Conservation (phyloP, 2,888 invertebrate genomes). For the Cephonodes hylas region DNA sequence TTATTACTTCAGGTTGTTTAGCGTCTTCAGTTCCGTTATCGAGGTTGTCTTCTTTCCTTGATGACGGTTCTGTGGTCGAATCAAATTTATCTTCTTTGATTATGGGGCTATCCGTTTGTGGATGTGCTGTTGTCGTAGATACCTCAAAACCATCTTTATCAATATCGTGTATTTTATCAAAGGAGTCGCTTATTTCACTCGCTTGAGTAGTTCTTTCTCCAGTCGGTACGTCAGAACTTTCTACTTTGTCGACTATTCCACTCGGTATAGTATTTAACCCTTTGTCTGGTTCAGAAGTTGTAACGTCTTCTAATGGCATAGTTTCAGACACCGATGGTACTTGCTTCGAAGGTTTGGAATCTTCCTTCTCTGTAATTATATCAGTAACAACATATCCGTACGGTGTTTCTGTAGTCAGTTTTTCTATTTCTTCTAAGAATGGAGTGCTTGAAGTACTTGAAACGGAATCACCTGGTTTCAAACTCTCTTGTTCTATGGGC, state of each 20-base stretch:
- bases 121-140: constrained; percentile 20
- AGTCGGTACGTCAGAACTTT: constrained; percentile 24
- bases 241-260: constrained; percentile 38
- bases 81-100: constrained; percentile 31
- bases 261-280: constrained; percentile 55
- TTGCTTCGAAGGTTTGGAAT: constrained; percentile 8
- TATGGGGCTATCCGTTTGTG: constrained; percentile 22
- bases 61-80: constrained; percentile 35
- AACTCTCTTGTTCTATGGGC: constrained; percentile 19
- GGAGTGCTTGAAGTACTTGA: constrained; percentile 30
- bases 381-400: constrained; percentile 10
- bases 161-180: constrained; percentile 9
- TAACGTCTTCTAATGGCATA: constrained; percentile 13
- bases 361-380: constrained; percentile 17
- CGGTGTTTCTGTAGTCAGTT: constrained; percentile 25
- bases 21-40: not conserved
- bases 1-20: not conserved
- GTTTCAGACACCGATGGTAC: constrained; percentile 11
- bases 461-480: constrained; percentile 16
- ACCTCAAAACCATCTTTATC: constrained; percentile 18
- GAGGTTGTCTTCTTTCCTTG: constrained; percentile 35
- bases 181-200: not conserved
- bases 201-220: constrained; percentile 28
- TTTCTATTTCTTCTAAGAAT: constrained; percentile 30
- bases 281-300: constrained; percentile 48